Base-by-base conservation (phyloP, 2,888 invertebrate species). In the Tuta absoluta region DNA sequence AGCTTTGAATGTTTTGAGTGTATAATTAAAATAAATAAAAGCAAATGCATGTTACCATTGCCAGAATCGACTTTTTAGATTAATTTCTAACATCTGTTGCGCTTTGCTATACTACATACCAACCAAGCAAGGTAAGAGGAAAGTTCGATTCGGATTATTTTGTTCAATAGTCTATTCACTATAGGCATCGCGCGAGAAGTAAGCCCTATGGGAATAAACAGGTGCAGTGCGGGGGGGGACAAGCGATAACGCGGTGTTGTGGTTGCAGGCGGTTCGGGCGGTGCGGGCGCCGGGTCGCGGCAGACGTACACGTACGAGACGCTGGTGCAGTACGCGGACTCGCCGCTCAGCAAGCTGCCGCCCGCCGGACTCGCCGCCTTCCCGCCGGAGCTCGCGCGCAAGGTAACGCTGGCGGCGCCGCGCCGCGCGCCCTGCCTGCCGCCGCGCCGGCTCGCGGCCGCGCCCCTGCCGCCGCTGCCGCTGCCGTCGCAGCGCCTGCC, bases 301-400 rank as follows among this genome's bases (percentile, higher is more conserved):
- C 90, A 89, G 85, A 82, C 81, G 75, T 92, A 92, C 85, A 78
- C 89, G 77, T 87, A 90, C 84, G 91, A 92, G 86, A 89, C 91
- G 82, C 85, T 93, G 83, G 85, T 92, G 86, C 89, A 91, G 85
- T 91, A 88, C 85, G 90, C 92, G 67, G 87, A 89, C 81, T 91
- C 92, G 73, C 92, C 91, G 84, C 91, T 92, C 66, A 90, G 90
- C 87, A 91, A 91, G 87, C 84, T 88, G 87, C 89, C 89, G 82
- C 92, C 92, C 69, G 83, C 84, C 77, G 89, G 88, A 64, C 87
- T 91, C 74, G 87, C 82, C 72, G 82, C 80, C 66, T 90, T 92
- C 84, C 92, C 92, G 79, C 77, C 87, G 73, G 91, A 92, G 82
- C 86, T 92, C 75, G 89, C 89, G 82, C 91, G 92, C 89, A 92